Base-by-base conservation (phyloP, 2,797 vertebrate genomes). In the Pachyuromys duprasi region DNA sequence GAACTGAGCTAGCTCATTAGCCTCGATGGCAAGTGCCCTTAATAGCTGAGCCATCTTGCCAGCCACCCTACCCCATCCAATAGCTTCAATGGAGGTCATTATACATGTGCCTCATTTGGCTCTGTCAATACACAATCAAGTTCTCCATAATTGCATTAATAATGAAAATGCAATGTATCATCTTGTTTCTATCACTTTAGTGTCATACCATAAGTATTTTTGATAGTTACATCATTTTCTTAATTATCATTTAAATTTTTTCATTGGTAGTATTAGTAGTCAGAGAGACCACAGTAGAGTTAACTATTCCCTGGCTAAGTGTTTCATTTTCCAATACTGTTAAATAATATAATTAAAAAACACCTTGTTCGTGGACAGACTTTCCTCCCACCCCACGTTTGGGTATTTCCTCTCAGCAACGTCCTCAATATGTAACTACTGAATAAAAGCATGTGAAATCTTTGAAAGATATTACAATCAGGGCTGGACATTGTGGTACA, bases 321-420 rank as follows among this genome's bases (percentile, higher is more conserved):
- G n/a, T 49, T 26, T 81, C 92, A 28, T 39, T 89, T 33, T 89
- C 89, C 31, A 90, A 53, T 81, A 74, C 89, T 89, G 92, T 26
- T 93, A 93, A 95, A 89, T 92, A 95, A 83, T 11, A 89, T 72
- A 91, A n/a, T n/a, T n/a, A 36, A 90, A 80, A 83, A 65, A 91
- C 3, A 86, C 7, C n/a, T 92, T 55, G 55, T 88, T 91, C 22
- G 75, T 45, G 14, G 53, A 90, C 22, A 24, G 6, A 26, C 65
- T 13, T 63, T n/a, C 3, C 53, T 55, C 53, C 53, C 53, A 5
- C 7, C 28, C 2, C 11, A 33, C 67, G 12, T 94, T 92, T 93
- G 26, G 57, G 72, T 89, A 92, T 70, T 93, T 81, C 89, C 42
- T 89, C 55, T 33, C 36, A 22, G 42, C 79, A 63, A 79, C 72